Evolutionary conservation across 2,888 invertebrate genomes (phyloP).

Genomic region (Orchesellides sinensis): DNA sequence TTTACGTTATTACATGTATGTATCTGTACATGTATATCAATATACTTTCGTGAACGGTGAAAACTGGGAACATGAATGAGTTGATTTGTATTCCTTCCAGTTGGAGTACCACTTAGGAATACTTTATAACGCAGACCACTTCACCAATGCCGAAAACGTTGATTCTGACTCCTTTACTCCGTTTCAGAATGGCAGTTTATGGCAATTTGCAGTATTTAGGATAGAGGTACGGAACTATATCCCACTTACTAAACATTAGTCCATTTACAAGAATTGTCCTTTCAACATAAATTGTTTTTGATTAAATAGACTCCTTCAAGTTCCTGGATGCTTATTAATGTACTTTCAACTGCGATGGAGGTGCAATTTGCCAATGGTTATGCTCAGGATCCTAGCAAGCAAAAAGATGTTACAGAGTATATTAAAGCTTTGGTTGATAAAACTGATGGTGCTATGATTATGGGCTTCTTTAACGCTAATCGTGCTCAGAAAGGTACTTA

Average conservation of each 20-base stretch:
- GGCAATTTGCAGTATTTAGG: constrained; percentile 73
- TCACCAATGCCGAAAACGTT: constrained; percentile 65
- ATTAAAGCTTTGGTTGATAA: constrained; percentile 67
- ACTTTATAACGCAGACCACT: constrained; percentile 70
- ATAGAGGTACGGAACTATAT: constrained; percentile 65
- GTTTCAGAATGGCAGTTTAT: constrained; percentile 74
- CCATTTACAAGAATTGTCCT: not conserved
- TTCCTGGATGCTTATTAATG: constrained; percentile 72
- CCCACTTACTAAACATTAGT: not conserved
- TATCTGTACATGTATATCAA: too few relatives aligned
- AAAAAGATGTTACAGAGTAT: constrained; percentile 65
- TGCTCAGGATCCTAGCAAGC: constrained; percentile 64
- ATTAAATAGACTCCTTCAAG: constrained; percentile 30
- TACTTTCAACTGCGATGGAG: constrained; percentile 69
- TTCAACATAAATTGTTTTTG: not conserved
- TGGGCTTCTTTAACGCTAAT: constrained; percentile 71
- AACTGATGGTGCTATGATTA: constrained; percentile 72
- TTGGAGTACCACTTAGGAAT: constrained; percentile 69
- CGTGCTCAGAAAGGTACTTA: constrained; percentile 72
- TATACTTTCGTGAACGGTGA: too few relatives aligned
- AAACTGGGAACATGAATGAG: too few relatives aligned
- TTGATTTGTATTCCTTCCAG: constrained; percentile 52
- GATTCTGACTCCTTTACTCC: constrained; percentile 69
- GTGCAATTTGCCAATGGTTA: constrained; percentile 69
- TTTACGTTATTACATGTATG: too few relatives aligned